A percentile compares a stretch with the other conserved stretches of the same genome.
Evolutionary conservation across 2,113 vertebrate genomes (phyloP).

Genomic region (Peromyscus maniculatus): DNA sequence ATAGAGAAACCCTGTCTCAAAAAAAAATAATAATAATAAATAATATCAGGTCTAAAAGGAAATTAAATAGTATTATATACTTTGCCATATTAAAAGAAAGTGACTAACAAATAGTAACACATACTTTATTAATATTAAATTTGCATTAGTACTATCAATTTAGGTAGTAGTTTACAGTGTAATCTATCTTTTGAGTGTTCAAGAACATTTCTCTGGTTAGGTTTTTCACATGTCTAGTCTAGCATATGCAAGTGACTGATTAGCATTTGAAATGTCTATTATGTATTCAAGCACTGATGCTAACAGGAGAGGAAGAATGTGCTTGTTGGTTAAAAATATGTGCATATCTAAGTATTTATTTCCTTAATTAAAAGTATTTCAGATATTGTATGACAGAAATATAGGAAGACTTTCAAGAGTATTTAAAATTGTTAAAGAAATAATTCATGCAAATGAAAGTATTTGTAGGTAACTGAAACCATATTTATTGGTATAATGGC

Average conservation of each 20-base stretch:
- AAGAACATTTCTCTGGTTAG: neutral
- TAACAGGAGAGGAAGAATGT: conserved; percentile 18
- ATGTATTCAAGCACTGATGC: conserved; percentile 3
- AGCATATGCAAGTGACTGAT: neutral
- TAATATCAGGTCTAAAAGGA: neutral
- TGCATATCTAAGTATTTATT: neutral
- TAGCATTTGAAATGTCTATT: conserved; percentile 21
- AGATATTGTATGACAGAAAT: neutral
- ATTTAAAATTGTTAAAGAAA: neutral
- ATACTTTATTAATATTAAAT: neutral
- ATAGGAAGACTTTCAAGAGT: neutral
- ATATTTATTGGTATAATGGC: neutral
- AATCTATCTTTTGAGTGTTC: neutral
- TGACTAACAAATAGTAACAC: neutral
- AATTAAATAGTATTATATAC: neutral
- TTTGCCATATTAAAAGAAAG: neutral
- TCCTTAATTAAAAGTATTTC: neutral
- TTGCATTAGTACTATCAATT: neutral
- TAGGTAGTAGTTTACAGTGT: neutral
- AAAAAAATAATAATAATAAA: neutral
- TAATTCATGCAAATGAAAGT: neutral
- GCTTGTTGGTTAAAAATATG: neutral
- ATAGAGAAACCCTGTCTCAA: too few species aligned
- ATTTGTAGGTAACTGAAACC: neutral
- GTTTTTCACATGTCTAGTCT: neutral